Evolutionary conservation across 30 jellyfish, hydroid and myxozoan genomes (phyloP).

Genomic region (Aurelia aurita complex sp. Pacific): DNA sequence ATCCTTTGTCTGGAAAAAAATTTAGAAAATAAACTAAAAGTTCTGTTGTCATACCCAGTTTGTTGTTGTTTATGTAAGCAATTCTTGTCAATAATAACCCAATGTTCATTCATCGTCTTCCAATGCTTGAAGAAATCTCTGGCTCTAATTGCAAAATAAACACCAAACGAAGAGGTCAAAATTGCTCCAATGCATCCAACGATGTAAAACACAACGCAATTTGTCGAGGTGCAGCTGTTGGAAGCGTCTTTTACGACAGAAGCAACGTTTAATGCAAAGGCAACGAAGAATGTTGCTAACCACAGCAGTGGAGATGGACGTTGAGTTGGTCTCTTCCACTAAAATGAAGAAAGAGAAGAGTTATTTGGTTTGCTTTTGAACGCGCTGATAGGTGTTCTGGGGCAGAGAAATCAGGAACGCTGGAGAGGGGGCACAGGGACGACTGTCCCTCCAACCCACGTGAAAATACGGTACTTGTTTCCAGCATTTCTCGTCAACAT

Average conservation of each 20-base stretch:
- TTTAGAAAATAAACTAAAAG: no score
- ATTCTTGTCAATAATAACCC: conserved; percentile 40
- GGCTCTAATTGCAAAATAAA: conserved; percentile 65
- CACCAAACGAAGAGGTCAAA: conserved; percentile 49
- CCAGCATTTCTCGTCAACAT: no score
- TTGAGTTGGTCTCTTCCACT: conserved; percentile 84
- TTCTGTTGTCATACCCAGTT: no score
- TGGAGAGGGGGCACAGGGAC: no score
- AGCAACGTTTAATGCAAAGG: conserved; percentile 56
- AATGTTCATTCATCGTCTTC: conserved; percentile 61
- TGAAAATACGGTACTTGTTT: no score
- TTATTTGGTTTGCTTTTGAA: no score
- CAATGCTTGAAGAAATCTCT: conserved; percentile 55
- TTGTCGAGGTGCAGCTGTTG: conserved; percentile 61
- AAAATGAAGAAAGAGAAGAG: not conserved
- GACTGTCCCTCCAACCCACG: no score
- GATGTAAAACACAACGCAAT: conserved; percentile 74
- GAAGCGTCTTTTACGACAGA: conserved; percentile 86
- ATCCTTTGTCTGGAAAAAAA: no score
- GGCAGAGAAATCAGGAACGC: no score
- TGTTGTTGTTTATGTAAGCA: no score
- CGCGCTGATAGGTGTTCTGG: no score
- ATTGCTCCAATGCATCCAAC: conserved; percentile 82
- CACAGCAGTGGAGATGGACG: conserved; percentile 75
- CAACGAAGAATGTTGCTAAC: conserved; percentile 58